phyloP scores from a whole-genome alignment of 2,888 invertebrate genomes.

The Cantharis rufa region DNA sequence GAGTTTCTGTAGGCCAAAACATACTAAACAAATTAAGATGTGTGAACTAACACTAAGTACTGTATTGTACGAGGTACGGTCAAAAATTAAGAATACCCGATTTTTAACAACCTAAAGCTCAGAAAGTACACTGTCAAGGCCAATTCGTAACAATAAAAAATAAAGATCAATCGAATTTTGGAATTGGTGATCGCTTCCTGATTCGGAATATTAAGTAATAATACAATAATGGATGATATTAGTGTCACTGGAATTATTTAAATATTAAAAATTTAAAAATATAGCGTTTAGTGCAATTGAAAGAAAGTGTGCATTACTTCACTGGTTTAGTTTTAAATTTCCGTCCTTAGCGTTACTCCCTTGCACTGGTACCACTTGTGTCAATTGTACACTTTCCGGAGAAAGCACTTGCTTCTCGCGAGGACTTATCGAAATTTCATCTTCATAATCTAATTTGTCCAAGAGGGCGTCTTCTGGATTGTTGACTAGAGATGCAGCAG shows the following conservation, averaged over 20 bases:
- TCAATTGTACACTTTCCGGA: constrained; percentile 26
- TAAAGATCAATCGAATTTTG: neutral
- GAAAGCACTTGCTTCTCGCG: constrained; percentile 35
- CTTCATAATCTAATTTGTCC: constrained; percentile 7
- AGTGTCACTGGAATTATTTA: neutral
- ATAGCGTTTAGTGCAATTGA: neutral
- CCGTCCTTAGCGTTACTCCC: constrained; percentile 22
- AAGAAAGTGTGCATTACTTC: neutral
- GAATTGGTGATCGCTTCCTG: neutral
- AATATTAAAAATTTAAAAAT: neutral
- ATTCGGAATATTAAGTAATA: neutral
- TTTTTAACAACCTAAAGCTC: neutral
- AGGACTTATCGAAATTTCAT: neutral
- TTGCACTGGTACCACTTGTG: constrained; percentile 18
- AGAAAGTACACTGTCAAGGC: neutral
- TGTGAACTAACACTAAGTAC: neutral
- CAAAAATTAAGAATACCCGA: neutral
- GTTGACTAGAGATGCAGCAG: constrained; percentile 41
- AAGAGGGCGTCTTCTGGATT: constrained; percentile 13
- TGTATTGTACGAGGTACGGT: neutral
- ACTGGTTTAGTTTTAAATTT: neutral
- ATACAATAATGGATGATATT: neutral
- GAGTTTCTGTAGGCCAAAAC: neutral
- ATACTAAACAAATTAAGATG: neutral
- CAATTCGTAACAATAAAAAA: neutral